Percentiles rank a stretch among this genome's conserved stretches.
These are phyloP conservation scores for Drymodes brunneopygia DNA, from an alignment of 2,113 vertebrate species.

Conservation along the genomic window DNA sequence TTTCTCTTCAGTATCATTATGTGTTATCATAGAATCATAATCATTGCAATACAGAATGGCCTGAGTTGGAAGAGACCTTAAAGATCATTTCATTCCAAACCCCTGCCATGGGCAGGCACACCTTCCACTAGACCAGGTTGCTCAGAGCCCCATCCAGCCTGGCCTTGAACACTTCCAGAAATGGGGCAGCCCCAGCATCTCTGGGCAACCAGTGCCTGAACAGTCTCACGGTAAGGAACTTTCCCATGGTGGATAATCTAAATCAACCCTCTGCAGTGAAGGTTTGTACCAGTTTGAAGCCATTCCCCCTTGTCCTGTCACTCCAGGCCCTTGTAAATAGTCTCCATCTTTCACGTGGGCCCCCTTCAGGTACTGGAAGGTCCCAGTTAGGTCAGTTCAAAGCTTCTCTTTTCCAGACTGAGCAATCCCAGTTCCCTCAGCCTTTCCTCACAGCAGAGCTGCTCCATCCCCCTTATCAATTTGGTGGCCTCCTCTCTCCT, in stretches of 20 bases:
- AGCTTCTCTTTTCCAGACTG: background rate
- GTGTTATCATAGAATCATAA: background rate
- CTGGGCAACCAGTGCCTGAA: background rate
- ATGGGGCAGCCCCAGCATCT: background rate
- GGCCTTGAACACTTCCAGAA: background rate
- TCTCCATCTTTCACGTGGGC: background rate
- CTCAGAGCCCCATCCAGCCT: background rate
- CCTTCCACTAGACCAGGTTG: background rate
- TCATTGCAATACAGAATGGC: background rate
- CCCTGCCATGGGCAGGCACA: background rate
- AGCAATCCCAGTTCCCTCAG: background rate
- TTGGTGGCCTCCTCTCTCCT: background rate
- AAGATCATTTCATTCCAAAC: accelerated
- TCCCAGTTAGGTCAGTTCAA: accelerated
- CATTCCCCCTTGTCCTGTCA: background rate
- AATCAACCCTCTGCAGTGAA: background rate
- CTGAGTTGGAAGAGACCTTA: background rate
- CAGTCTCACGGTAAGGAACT: background rate
- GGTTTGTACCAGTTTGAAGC: background rate
- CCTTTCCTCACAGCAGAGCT: background rate
- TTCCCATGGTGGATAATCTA: background rate
- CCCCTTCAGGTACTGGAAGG: background rate
- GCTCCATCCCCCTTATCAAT: background rate
- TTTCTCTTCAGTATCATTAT: background rate
- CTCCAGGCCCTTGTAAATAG: background rate